These are phyloP conservation scores for Diachrysia chrysitis DNA, from an alignment of 2,888 invertebrate genomes.

Conservation along the genomic window DNA sequence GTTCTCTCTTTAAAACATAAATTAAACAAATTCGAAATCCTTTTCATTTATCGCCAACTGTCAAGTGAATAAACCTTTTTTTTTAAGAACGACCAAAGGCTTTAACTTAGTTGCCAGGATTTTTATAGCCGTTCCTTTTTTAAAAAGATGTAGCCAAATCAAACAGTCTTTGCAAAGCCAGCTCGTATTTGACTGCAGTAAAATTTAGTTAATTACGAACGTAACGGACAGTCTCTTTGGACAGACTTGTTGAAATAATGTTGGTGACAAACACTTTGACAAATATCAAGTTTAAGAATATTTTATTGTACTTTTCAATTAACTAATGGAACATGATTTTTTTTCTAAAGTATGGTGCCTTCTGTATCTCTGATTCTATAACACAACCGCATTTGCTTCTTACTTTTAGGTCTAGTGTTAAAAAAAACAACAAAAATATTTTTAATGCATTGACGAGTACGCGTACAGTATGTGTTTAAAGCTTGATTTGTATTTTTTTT, in stretches of 20 bases:
- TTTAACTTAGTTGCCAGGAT: conserved; percentile 39
- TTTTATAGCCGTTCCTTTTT: conserved; percentile 39
- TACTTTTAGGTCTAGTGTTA: no score
- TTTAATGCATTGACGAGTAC: no score
- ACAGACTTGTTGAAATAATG: conserved; percentile 16
- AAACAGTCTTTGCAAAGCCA: conserved; percentile 28
- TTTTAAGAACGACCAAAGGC: conserved; percentile 18
- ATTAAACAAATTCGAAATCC: conserved; percentile 1
- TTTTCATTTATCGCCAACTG: background rate
- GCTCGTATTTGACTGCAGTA: conserved; percentile 29
- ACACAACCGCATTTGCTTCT: no score
- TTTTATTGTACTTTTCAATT: no score
- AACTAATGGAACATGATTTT: no score
- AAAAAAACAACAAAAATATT: no score
- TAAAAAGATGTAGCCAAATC: conserved; percentile 27
- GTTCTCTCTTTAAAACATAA: background rate
- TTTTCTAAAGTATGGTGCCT: no score
- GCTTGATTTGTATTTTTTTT: no score
- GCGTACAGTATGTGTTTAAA: no score
- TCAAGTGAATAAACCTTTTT: conserved; percentile 16
- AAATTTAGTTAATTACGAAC: conserved; percentile 42
- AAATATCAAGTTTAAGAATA: background rate
- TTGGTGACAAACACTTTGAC: background rate
- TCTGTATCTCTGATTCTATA: no score
- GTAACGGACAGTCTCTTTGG: conserved; percentile 20